Evolutionary conservation across 2,113 vertebrate species (phyloP).

Genomic region (Hemichromis elongatus): DNA sequence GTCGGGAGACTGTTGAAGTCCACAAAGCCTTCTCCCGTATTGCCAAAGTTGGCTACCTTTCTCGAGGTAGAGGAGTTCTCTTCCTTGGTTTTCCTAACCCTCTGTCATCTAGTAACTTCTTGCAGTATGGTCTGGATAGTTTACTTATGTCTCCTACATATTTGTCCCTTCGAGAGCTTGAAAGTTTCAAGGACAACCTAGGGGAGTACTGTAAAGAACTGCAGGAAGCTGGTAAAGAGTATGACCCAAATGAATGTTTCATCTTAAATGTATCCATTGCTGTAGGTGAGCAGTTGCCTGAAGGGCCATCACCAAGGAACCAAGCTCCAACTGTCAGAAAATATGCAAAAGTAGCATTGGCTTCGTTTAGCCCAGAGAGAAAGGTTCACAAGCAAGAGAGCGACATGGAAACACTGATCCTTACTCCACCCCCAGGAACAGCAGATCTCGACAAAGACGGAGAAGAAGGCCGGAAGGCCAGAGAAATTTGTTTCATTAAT

Average conservation of each 20-base stretch:
- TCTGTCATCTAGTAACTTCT: constrained; percentile 85
- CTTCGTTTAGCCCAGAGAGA: constrained; percentile 87
- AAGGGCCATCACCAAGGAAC: constrained; percentile 79
- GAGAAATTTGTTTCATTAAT: constrained; percentile 96
- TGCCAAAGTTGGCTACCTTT: constrained; percentile 94
- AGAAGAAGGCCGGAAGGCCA: constrained; percentile 88
- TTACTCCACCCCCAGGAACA: constrained; percentile 91
- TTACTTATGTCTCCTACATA: constrained; percentile 93
- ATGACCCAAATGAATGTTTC: constrained; percentile 97
- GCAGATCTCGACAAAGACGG: constrained; percentile 91
- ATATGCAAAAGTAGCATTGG: constrained; percentile 95
- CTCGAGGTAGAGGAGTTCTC: constrained; percentile 90
- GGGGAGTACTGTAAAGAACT: constrained; percentile 91
- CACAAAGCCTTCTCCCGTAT: constrained; percentile 97
- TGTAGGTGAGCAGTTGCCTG: constrained; percentile 83
- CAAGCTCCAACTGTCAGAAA: constrained; percentile 91
- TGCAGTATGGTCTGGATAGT: constrained; percentile 89
- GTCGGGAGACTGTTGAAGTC: constrained; percentile 86
- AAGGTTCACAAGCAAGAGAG: constrained; percentile 83
- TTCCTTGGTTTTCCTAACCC: constrained; percentile 95
- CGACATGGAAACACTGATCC: constrained; percentile 95
- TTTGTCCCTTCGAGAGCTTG: constrained; percentile 90
- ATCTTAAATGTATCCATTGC: constrained; percentile 97
- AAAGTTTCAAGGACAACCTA: constrained; percentile 87
- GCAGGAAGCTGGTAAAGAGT: constrained; percentile 87